phyloP scores from a whole-genome alignment of 2,888 invertebrate genomes.

The Cantharis rustica region DNA sequence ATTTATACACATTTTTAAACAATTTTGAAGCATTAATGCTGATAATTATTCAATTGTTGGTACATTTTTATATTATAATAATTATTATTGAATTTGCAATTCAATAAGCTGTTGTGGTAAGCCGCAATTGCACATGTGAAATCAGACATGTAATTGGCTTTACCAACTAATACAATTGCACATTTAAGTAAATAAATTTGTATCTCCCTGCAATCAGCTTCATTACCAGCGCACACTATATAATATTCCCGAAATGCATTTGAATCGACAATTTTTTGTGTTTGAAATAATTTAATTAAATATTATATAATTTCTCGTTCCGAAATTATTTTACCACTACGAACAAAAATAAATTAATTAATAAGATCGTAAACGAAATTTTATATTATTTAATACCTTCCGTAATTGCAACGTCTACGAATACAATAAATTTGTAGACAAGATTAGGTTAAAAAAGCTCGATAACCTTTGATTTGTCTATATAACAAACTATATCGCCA shows the following conservation, averaged over 20 bases:
- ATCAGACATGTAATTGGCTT: constrained; percentile 16
- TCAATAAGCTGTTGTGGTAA: constrained; percentile 14
- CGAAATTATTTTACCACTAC: background rate
- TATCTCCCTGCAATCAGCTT: background rate
- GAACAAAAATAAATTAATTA: background rate
- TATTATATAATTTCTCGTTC: background rate
- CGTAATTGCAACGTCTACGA: background rate
- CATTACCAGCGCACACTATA: background rate
- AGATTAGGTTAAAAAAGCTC: background rate
- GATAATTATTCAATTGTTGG: background rate
- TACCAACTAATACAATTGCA: constrained; percentile 14
- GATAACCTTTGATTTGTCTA: background rate
- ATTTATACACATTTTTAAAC: background rate
- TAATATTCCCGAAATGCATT: background rate
- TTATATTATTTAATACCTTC: background rate
- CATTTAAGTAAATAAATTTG: constrained; percentile 25
- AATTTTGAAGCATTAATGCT: background rate
- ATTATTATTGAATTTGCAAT: background rate
- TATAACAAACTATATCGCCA: background rate
- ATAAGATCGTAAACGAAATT: background rate
- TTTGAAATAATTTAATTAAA: background rate
- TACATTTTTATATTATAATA: background rate
- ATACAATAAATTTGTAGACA: background rate
- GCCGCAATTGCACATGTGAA: constrained; percentile 17
- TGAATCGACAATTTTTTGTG: background rate